Evolutionary conservation across 1,140 invertebrate species (phyloP).

Genomic region (Globodera rostochiensis): DNA sequence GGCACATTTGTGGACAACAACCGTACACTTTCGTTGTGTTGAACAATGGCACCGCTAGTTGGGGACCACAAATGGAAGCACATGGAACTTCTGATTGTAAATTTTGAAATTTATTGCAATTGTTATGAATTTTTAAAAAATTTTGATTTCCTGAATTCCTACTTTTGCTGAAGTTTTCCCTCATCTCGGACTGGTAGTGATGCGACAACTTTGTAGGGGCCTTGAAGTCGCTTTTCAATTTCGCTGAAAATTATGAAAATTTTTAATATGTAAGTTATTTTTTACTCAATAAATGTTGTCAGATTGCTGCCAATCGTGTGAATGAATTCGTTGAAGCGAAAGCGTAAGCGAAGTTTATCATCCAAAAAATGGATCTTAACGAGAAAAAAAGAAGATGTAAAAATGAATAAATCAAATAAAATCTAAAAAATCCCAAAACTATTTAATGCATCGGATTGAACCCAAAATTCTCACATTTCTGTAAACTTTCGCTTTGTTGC

Average conservation of each 20-base stretch:
- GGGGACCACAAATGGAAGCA: slow-evolving; percentile 32
- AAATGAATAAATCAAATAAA: background rate
- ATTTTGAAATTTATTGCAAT: slow-evolving; percentile 4
- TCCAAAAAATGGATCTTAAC: slow-evolving; percentile 29
- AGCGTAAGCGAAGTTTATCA: slow-evolving; percentile 29
- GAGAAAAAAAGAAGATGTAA: background rate
- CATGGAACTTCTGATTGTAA: slow-evolving; percentile 23
- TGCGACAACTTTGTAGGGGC: background rate
- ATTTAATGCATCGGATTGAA: no score
- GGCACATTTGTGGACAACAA: slow-evolving; percentile 22
- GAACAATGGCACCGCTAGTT: slow-evolving; percentile 12
- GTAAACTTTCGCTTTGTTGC: slow-evolving; percentile 8
- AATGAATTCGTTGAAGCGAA: slow-evolving; percentile 31
- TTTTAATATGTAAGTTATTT: no score
- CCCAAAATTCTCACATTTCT: slow-evolving; percentile 10
- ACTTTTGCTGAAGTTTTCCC: background rate
- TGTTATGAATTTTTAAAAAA: background rate
- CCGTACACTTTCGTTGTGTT: slow-evolving; percentile 23
- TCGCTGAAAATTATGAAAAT: slow-evolving; percentile 2
- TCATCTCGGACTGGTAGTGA: slow-evolving; percentile 18
- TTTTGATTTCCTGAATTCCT: background rate
- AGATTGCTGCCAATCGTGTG: slow-evolving; percentile 26
- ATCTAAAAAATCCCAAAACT: no score
- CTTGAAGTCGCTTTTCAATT: background rate
- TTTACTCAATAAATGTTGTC: slow-evolving; percentile 29